Conservation (phyloP, 2,888 invertebrate genomes). For the Erynnis tages region DNA sequence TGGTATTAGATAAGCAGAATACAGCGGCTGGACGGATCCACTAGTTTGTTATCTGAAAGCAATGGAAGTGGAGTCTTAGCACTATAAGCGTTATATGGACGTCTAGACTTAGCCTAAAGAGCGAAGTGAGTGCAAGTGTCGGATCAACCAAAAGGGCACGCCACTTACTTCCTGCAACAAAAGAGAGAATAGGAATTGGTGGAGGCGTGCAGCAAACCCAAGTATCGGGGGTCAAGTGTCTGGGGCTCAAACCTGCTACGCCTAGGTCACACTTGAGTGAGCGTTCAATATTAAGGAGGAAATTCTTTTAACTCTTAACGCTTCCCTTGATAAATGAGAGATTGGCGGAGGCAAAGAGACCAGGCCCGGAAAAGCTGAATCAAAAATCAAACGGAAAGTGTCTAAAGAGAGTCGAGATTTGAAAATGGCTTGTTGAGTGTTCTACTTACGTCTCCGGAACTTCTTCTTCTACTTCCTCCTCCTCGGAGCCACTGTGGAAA, state of each 20-base stretch:
- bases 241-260: slow-evolving; percentile 24
- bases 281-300: slow-evolving; percentile 10
- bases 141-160: slow-evolving; percentile 76
- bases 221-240: slow-evolving; percentile 44
- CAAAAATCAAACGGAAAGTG: slow-evolving; percentile 61
- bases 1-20: slow-evolving; percentile 51
- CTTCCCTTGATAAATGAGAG: slow-evolving; percentile 38
- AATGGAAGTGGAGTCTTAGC: slow-evolving; percentile 63
- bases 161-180: slow-evolving; percentile 83
- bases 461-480: slow-evolving; percentile 90
- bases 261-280: slow-evolving; percentile 23
- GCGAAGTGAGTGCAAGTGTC: slow-evolving; percentile 72
- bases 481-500: slow-evolving; percentile 83
- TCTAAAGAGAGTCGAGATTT: slow-evolving; percentile 53
- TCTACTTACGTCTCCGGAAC: slow-evolving; percentile 87
- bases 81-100: slow-evolving; percentile 69
- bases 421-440: slow-evolving; percentile 35
- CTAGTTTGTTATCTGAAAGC: slow-evolving; percentile 61
- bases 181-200: slow-evolving; percentile 74
- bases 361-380: slow-evolving; percentile 70
- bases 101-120: slow-evolving; percentile 71
- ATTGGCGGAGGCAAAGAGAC: slow-evolving; percentile 67
- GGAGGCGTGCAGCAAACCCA: slow-evolving; percentile 72
- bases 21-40: slow-evolving; percentile 51
- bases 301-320: slow-evolving; percentile 20